Conservation (phyloP, 2,888 invertebrate genomes). For the Magallana nippona region DNA sequence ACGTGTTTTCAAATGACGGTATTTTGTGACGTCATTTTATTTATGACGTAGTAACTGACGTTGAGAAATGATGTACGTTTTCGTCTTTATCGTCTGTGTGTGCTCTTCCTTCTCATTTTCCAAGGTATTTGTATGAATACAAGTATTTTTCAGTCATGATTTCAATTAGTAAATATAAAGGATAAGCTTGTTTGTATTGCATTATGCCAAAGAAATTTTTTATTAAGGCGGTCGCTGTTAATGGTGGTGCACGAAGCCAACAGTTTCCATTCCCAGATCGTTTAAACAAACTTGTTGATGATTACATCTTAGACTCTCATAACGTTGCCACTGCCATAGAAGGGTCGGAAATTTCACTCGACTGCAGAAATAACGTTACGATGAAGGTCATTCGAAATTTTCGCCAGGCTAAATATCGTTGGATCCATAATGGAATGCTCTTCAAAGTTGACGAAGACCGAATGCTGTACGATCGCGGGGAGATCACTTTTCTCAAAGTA, state of each 20-base stretch:
- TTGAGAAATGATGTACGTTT: neutral
- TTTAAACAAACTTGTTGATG: neutral
- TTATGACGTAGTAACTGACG: neutral
- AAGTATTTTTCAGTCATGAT: no score
- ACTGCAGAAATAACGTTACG: slow-evolving; percentile 1
- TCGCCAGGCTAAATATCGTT: slow-evolving; percentile 1
- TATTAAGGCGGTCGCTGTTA: neutral
- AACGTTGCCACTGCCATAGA: neutral
- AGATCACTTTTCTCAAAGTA: neutral
- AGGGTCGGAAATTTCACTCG: neutral
- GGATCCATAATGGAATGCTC: slow-evolving; percentile 17
- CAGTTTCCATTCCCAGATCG: neutral
- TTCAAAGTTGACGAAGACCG: neutral
- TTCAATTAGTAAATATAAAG: no score
- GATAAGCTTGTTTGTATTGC: no score
- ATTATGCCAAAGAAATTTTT: no score
- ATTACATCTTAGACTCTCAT: neutral
- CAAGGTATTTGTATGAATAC: neutral
- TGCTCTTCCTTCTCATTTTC: neutral
- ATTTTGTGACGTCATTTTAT: neutral
- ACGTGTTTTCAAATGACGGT: no score
- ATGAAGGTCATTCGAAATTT: neutral
- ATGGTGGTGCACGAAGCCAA: neutral
- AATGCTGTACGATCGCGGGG: neutral
- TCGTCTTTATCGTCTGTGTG: neutral